Base-by-base conservation (phyloP, 2,888 invertebrate species). In the Anorthoa munda region DNA sequence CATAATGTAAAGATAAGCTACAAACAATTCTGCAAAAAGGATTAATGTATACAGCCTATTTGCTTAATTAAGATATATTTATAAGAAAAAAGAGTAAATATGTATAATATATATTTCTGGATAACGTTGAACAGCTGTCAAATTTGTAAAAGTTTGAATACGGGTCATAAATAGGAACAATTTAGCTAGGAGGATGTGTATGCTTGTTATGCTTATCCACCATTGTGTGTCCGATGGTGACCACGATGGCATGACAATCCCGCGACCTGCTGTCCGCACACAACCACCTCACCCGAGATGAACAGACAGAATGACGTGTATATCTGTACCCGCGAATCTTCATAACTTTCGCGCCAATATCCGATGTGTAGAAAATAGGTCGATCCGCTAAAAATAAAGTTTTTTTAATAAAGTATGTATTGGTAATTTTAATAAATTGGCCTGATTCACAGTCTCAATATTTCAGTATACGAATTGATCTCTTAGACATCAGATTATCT, bases 271-370 rank as follows among this genome's bases (percentile, higher is more conserved):
- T 95, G 82, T 95, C 95, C 0, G 94, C 92, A 70, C 95, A 95
- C 3, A 95, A 82, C 95, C 95, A 95, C 79, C 94, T 93, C 2
- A 96, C 95, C 66, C 94, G 89, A 18, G 95, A 94, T 2, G 95
- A 95, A 86, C 95, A 96, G 50, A 96, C 95, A 0, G 95, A 96
- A 77, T 95, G 95, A 0, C 95, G 86, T 0, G 95, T 94, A 84
- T 95, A 95, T 90, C 93, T 92, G 87, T 95, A 95, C 0, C 95
- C 95, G 0, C 92, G 91, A 11, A 95, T 90, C 84, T 93, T 93
- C 95, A 96, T 96, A 45, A 94, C 90, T 46, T 93, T 91, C 0
- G 94, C 95, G 0, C 95, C 95, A 65, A 93, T 94, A 61, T 92
- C 93, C 0, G 95, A 93, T 2, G 93, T 94, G 90, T 92, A 94